phyloP scores from a whole-genome alignment of 2,888 invertebrate species.

The Micropterix aruncella region DNA sequence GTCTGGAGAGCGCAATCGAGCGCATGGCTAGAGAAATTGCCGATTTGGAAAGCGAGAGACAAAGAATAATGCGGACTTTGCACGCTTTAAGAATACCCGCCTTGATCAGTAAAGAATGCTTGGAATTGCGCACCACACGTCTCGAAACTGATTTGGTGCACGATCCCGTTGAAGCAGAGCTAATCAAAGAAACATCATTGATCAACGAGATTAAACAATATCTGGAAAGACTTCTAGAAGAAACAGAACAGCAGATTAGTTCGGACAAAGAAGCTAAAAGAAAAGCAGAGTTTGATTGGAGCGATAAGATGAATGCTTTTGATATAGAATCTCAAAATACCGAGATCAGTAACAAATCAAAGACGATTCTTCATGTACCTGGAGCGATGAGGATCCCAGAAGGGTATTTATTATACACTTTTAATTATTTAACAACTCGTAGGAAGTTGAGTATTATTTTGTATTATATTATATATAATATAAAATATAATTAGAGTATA shows the following conservation, averaged over 20 bases:
- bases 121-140: constrained; percentile 41
- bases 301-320: constrained; percentile 70
- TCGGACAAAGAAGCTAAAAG: constrained; percentile 66
- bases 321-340: constrained; percentile 59
- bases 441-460: no score
- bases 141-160: constrained; percentile 49
- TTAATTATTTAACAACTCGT: no score
- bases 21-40: constrained; percentile 52
- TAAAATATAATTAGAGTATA: not conserved
- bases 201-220: constrained; percentile 16
- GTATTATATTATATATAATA: no score
- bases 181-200: constrained; percentile 46
- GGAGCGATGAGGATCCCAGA: constrained; percentile 69
- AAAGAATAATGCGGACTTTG: constrained; percentile 49
- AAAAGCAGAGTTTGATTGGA: constrained; percentile 77
- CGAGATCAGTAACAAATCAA: constrained; percentile 55
- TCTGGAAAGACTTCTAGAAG: constrained; percentile 40
- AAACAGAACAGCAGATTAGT: constrained; percentile 52
- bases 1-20: constrained; percentile 45
- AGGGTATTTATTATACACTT: constrained; percentile 30
- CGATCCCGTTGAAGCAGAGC: constrained; percentile 50
- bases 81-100: constrained; percentile 55
- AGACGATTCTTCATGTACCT: constrained; percentile 58
- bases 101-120: constrained; percentile 52
- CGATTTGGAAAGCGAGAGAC: constrained; percentile 46